Conservation (phyloP, 2,888 invertebrate genomes). For the Conops quadrifasciatus region DNA sequence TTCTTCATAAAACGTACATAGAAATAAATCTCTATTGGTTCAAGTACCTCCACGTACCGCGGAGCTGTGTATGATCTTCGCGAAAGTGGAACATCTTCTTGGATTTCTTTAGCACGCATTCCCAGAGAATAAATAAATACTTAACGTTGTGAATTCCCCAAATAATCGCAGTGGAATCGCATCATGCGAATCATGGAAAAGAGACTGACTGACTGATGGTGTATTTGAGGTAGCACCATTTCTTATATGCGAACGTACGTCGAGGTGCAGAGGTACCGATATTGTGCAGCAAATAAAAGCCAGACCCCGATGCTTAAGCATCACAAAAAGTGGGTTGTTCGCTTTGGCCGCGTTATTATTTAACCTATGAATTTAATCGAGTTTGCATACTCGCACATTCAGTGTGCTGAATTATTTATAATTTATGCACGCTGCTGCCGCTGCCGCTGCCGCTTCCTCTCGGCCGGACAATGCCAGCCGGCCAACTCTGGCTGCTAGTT, state of each 20-base stretch:
- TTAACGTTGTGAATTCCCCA: conserved; percentile 22
- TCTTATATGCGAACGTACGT: neutral
- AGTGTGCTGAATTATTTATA: neutral
- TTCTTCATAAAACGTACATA: too few relatives aligned
- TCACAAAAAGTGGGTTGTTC: conserved; percentile 21
- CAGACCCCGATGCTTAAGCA: too few relatives aligned
- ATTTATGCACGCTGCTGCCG: neutral
- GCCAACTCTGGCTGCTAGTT: too few relatives aligned
- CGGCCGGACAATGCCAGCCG: too few relatives aligned
- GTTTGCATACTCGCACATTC: neutral
- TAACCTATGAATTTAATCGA: conserved; percentile 32
- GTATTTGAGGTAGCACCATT: neutral
- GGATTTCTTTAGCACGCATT: neutral
- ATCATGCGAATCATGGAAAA: neutral
- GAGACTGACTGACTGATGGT: too few relatives aligned
- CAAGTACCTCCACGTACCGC: neutral
- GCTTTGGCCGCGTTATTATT: conserved; percentile 25
- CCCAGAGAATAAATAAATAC: conserved; percentile 30
- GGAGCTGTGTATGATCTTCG: neutral
- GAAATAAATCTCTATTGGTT: too few relatives aligned
- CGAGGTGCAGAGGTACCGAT: neutral
- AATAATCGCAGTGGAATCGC: neutral
- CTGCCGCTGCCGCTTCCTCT: too few relatives aligned
- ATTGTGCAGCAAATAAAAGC: neutral
- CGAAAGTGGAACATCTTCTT: neutral